phyloP scores from a whole-genome alignment of 2,888 invertebrate species.

The Blastobasis adustella region DNA sequence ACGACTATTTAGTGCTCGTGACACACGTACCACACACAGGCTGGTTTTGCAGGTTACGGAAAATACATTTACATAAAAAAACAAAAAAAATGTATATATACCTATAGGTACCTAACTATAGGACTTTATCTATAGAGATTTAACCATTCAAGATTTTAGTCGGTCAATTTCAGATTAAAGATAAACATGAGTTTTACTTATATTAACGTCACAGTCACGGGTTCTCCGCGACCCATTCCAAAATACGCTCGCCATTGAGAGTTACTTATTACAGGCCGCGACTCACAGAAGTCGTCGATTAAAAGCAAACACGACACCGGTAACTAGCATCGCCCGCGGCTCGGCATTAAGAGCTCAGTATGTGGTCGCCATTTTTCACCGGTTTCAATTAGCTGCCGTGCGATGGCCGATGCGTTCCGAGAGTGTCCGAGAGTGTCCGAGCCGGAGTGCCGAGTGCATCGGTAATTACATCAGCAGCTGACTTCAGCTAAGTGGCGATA shows the following conservation, averaged over 20 bases:
- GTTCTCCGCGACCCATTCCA: no score
- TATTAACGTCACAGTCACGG: no score
- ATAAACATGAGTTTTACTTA: no score
- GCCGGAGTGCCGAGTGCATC: conserved; percentile 28
- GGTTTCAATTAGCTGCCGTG: conserved; percentile 43
- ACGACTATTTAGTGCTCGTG: no score
- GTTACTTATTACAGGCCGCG: conserved; percentile 61
- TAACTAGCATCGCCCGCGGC: conserved; percentile 2
- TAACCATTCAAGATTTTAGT: no score
- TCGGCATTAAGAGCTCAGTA: conserved; percentile 43
- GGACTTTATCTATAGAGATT: no score
- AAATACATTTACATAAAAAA: no score
- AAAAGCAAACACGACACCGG: conserved; percentile 12
- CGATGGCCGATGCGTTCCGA: conserved; percentile 28
- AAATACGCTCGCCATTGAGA: conserved; percentile 53
- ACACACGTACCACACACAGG: no score
- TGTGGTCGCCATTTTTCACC: conserved; percentile 56
- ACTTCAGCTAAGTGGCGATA: conserved; percentile 49
- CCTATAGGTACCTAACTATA: no score
- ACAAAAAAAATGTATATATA: no score
- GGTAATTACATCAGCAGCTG: conserved; percentile 60
- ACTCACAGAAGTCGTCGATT: conserved; percentile 37
- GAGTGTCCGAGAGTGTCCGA: conserved; percentile 17
- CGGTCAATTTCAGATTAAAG: no score
- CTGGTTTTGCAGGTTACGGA: no score